Evolutionary conservation across 2,113 vertebrate genomes (phyloP).

Genomic region (Oxyura jamaicensis): DNA sequence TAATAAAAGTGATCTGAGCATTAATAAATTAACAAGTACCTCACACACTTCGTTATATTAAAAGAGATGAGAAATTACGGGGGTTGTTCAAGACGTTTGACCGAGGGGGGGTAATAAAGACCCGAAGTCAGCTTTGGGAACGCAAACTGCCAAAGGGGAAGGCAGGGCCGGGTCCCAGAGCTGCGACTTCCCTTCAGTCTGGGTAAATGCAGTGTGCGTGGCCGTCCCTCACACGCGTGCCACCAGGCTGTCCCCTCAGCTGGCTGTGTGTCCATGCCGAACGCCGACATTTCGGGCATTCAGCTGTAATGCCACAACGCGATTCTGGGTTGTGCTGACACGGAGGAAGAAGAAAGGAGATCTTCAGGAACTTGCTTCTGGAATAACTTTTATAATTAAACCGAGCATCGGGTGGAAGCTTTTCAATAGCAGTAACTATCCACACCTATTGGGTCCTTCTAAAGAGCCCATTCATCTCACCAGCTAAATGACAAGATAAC

Average conservation of each 20-base stretch:
- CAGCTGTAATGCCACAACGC: not conserved
- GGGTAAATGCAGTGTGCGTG: accelerated
- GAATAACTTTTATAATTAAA: slow-evolving; percentile 16
- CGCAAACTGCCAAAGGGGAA: not conserved
- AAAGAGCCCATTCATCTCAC: slow-evolving; percentile 12
- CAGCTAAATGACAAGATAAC: slow-evolving; percentile 18
- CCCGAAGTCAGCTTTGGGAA: not conserved
- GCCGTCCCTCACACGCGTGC: not conserved
- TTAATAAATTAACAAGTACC: not conserved
- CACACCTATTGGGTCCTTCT: not conserved
- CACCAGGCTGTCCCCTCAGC: not conserved
- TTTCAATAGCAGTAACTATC: not conserved
- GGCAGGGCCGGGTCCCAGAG: not conserved
- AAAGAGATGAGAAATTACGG: not conserved
- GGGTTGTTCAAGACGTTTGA: not conserved
- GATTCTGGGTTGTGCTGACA: not conserved
- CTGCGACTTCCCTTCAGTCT: not conserved
- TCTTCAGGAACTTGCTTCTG: not conserved
- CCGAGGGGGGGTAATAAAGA: not conserved
- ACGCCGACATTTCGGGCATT: not conserved
- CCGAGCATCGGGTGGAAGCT: not conserved
- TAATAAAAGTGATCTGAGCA: not conserved
- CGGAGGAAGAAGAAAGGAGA: not conserved
- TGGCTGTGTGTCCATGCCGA: not conserved
- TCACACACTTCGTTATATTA: not conserved